phyloP scores from a whole-genome alignment of 2,113 vertebrate species.

The Chaenocephalus aceratus region DNA sequence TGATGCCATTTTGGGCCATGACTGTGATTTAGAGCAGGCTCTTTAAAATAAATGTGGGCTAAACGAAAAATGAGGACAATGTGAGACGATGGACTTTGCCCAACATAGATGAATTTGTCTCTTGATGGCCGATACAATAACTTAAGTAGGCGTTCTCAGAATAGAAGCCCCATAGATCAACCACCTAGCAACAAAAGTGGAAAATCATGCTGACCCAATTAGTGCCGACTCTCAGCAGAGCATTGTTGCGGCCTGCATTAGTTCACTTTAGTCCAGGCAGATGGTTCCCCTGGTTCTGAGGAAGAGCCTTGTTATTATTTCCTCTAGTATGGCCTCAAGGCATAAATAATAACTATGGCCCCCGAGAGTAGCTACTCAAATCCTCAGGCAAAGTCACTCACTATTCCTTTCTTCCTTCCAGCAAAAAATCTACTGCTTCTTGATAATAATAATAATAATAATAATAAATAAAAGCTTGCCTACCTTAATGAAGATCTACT shows the following conservation, averaged over 20 bases:
- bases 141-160: slow-evolving; percentile 66
- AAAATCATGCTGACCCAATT: slow-evolving; percentile 76
- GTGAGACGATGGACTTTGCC: slow-evolving; percentile 39
- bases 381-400: slow-evolving; percentile 55
- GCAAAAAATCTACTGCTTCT: background rate
- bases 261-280: slow-evolving; percentile 43
- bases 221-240: slow-evolving; percentile 54
- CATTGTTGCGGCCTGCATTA: slow-evolving; percentile 30
- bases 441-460: background rate
- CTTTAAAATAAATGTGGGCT: slow-evolving; percentile 55
- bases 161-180: slow-evolving; percentile 68
- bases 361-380: slow-evolving; percentile 37
- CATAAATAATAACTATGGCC: slow-evolving; percentile 41
- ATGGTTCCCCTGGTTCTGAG: slow-evolving; percentile 56
- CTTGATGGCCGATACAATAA: slow-evolving; percentile 63
- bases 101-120: slow-evolving; percentile 58
- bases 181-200: slow-evolving; percentile 65
- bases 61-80: slow-evolving; percentile 60
- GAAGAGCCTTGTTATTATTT: slow-evolving; percentile 39
- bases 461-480: no score
- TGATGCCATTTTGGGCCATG: slow-evolving; percentile 32
- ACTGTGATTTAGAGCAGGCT: slow-evolving; percentile 43
- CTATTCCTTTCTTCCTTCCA: slow-evolving; percentile 7
- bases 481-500: no score
- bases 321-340: slow-evolving; percentile 40